Percentiles rank a stretch among this genome's conserved stretches.
Evolutionary conservation across 2,797 vertebrate genomes (phyloP).

Genomic region (Malacoraja senta): DNA sequence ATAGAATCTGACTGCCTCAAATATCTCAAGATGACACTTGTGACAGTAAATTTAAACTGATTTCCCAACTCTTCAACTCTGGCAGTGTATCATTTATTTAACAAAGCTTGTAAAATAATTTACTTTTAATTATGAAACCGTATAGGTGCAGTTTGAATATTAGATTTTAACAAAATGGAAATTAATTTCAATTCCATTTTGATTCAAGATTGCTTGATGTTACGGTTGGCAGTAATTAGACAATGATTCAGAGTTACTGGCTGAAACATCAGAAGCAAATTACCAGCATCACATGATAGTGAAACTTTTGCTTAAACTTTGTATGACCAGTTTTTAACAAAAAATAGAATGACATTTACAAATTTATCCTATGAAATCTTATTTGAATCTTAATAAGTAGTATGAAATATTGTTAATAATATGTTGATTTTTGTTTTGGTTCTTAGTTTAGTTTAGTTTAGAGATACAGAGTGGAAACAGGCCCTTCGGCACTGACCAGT

Average conservation of each 20-base stretch:
- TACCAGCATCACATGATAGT: not conserved
- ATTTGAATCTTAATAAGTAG: not conserved
- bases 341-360: not conserved
- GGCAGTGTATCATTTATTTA: not conserved
- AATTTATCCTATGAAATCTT: not conserved
- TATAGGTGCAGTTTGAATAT: not conserved
- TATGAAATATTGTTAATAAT: not conserved
- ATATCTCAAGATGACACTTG: not conserved
- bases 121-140: not conserved
- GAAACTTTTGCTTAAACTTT: not conserved
- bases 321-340: not conserved
- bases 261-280: not conserved
- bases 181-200: slow-evolving; percentile 24
- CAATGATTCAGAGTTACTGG: not conserved
- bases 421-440: not conserved
- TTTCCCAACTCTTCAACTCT: not conserved
- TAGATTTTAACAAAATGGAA: not conserved
- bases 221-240: not conserved
- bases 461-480: too few relatives aligned
- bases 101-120: not conserved
- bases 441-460: not conserved
- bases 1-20: not conserved
- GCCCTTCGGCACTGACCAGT: too few relatives aligned
- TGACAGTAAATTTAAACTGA: not conserved
- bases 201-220: not conserved